Evolutionary conservation across 2,113 vertebrate species (phyloP).

Genomic region (Rhadina sibilatrix): DNA sequence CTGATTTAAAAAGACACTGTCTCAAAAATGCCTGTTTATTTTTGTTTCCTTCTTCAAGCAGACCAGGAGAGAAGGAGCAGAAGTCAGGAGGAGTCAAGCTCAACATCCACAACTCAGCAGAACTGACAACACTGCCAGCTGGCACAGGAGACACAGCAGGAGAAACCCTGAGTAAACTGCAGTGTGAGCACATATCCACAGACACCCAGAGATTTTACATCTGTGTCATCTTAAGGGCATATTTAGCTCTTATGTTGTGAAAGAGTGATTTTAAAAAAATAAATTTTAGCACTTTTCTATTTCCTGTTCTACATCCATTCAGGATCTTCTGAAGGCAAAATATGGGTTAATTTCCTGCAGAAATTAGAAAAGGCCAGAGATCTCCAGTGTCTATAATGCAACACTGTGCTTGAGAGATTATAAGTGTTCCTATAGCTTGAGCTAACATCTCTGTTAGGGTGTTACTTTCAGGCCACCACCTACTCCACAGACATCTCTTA

Average conservation of each 20-base stretch:
- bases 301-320: background rate
- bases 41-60: background rate
- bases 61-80: background rate
- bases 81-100: background rate
- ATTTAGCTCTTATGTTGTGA: background rate
- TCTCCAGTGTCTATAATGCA: background rate
- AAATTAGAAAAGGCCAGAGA: background rate
- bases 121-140: background rate
- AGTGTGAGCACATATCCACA: background rate
- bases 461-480: background rate
- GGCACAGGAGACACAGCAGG: background rate
- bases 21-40: background rate
- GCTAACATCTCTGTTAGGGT: background rate
- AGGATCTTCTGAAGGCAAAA: background rate
- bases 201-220: background rate
- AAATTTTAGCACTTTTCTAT: background rate
- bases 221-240: background rate
- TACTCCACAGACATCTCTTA: background rate
- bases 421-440: background rate
- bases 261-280: background rate
- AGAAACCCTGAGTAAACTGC: background rate
- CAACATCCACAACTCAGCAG: background rate
- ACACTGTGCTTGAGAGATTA: background rate
- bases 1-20: background rate
- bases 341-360: background rate